phyloP scores from a whole-genome alignment of 2,797 vertebrate species.

The Chloroceryle inda region DNA sequence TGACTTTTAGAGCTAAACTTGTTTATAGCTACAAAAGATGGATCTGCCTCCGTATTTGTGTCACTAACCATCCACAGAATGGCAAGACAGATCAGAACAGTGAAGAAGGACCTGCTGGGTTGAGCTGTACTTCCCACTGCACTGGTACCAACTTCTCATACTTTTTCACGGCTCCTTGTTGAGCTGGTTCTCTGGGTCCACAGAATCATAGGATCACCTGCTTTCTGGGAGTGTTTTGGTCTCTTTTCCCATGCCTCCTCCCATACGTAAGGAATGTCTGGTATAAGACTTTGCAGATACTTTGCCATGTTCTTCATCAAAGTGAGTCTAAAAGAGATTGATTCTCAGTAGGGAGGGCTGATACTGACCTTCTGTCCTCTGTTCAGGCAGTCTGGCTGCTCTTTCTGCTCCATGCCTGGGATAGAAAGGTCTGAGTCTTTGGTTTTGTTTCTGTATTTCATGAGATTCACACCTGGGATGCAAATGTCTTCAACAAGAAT shows the following conservation, averaged over 20 bases:
- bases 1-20: not conserved
- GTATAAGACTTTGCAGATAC: not conserved
- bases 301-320: not conserved
- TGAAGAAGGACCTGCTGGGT: not conserved
- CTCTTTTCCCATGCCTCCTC: not conserved
- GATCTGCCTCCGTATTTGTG: not conserved
- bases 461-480: slow-evolving; percentile 36
- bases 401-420: not conserved
- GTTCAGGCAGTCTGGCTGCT: not conserved
- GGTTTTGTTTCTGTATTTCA: not conserved
- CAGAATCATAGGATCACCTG: not conserved
- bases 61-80: not conserved
- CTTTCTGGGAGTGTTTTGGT: not conserved
- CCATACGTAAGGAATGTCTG: not conserved
- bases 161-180: not conserved
- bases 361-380: not conserved
- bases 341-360: not conserved
- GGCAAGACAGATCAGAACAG: not conserved
- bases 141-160: not conserved
- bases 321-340: not conserved
- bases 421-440: not conserved
- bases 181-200: not conserved
- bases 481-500: slow-evolving; percentile 26
- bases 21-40: not conserved
- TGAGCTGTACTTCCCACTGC: not conserved